A percentile compares a stretch with the other conserved stretches of the same genome.
Evolutionary conservation across 2,113 vertebrate species (phyloP).

Genomic region (Dipodomys spectabilis): DNA sequence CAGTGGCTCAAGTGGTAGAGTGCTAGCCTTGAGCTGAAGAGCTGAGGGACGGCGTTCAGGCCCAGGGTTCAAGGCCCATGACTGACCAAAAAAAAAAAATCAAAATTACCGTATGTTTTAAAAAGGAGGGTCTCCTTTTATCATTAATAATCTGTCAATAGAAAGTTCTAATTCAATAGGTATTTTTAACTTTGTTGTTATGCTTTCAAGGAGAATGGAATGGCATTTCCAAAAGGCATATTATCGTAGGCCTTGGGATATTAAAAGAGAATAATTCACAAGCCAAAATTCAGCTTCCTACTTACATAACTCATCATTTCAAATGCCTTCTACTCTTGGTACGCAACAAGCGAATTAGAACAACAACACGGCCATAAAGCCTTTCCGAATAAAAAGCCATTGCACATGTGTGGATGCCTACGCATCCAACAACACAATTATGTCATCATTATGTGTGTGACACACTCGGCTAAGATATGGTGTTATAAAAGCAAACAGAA

Average conservation of each 20-base stretch:
- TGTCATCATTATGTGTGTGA: conserved; percentile 30
- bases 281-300: not conserved
- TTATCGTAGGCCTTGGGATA: not conserved
- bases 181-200: conserved; percentile 1
- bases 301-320: not conserved
- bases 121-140: not conserved
- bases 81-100: not conserved
- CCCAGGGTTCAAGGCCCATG: no score
- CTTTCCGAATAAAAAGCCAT: not conserved
- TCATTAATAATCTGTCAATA: not conserved
- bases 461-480: conserved; percentile 33
- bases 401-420: not conserved
- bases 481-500: conserved; percentile 79
- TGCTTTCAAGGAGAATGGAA: conserved; percentile 41
- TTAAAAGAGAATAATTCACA: not conserved
- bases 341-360: not conserved
- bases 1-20: no score
- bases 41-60: no score
- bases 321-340: not conserved
- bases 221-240: not conserved
- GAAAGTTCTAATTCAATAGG: conserved; percentile 33
- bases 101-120: conserved; percentile 3
- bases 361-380: not conserved
- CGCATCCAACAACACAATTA: not conserved
- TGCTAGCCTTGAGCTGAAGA: no score